These are phyloP conservation scores for Montipora sp. DNA, from an alignment of 64 coral and sea anemone species.

Conservation along the genomic window DNA sequence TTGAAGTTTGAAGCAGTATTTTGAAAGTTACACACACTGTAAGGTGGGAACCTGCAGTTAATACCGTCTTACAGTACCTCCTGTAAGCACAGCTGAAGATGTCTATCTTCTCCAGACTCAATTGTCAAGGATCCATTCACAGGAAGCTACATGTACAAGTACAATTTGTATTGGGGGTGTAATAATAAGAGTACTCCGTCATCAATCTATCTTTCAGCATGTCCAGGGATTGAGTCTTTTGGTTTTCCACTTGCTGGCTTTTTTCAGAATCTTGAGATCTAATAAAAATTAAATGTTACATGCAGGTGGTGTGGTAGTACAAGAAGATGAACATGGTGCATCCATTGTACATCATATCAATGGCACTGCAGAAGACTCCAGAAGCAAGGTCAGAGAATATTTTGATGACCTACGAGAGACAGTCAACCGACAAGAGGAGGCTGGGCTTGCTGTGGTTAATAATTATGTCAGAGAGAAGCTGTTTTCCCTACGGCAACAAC, in stretches of 20 bases:
- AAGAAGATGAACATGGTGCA: constrained; percentile 71
- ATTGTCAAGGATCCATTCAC: too few relatives aligned
- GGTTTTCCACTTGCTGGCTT: not conserved
- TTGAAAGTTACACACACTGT: too few relatives aligned
- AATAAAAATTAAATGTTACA: not conserved
- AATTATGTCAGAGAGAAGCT: constrained; percentile 95
- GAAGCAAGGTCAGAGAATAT: constrained; percentile 83
- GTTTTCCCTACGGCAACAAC: constrained; percentile 85
- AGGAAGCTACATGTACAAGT: too few relatives aligned
- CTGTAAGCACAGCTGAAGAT: too few relatives aligned
- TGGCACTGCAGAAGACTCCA: constrained; percentile 85
- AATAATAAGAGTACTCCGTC: too few relatives aligned
- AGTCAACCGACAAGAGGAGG: constrained; percentile 95
- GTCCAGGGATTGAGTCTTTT: not conserved
- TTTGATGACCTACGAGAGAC: constrained; percentile 99
- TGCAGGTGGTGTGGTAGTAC: constrained; percentile 72
- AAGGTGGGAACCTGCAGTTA: too few relatives aligned
- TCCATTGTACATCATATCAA: constrained; percentile 41
- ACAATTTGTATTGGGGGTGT: too few relatives aligned
- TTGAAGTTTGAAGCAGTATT: too few relatives aligned
- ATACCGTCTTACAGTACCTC: too few relatives aligned
- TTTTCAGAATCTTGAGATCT: not conserved
- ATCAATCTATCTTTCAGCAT: too few relatives aligned
- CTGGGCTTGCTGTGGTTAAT: constrained; percentile 94
- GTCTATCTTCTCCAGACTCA: too few relatives aligned